Conservation (phyloP, 2,113 vertebrate genomes). For the Phaethornis superciliosus region DNA sequence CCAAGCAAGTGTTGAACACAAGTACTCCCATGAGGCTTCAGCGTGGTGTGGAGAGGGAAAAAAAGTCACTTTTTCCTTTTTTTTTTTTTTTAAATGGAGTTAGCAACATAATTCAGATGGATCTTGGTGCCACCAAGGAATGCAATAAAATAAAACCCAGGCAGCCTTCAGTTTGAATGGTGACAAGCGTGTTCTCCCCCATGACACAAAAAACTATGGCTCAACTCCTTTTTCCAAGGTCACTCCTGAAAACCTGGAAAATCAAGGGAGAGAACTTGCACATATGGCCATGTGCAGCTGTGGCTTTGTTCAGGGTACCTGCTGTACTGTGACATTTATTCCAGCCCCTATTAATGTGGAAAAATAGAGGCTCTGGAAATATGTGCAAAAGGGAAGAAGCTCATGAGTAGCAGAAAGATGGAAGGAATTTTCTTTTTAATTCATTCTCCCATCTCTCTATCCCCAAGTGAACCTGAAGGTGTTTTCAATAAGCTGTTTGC, state of each 20-base stretch:
- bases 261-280: background rate
- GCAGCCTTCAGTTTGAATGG: background rate
- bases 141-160: constrained; percentile 28
- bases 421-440: background rate
- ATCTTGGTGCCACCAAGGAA: constrained; percentile 17
- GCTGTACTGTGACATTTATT: background rate
- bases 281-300: background rate
- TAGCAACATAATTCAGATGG: background rate
- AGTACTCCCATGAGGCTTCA: fast-evolving
- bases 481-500: background rate
- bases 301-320: background rate
- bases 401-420: fast-evolving
- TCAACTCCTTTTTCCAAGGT: constrained; percentile 28
- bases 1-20: background rate
- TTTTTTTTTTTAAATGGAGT: background rate
- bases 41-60: fast-evolving
- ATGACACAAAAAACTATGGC: background rate
- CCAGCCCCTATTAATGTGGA: background rate
- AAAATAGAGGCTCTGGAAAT: background rate
- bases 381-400: background rate
- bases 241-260: constrained; percentile 4
- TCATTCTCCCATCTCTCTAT: background rate
- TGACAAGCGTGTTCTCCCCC: background rate
- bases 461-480: fast-evolving
- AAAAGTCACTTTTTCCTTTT: background rate